Conservation (phyloP, 2,888 invertebrate genomes). For the Elegia similella region DNA sequence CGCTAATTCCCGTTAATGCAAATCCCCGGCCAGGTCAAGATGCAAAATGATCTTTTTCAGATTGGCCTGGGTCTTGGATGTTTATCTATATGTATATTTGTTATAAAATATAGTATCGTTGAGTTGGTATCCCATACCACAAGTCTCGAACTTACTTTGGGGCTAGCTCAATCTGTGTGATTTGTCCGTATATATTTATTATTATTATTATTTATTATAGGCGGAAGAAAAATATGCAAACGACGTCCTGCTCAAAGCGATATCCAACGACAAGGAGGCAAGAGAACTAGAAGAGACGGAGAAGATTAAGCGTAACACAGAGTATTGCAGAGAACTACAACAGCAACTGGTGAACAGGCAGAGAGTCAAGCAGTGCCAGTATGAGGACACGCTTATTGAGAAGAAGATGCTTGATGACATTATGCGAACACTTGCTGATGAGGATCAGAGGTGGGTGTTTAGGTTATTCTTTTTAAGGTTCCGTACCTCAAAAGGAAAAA, state of each 20-base stretch:
- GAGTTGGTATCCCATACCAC: too few species aligned
- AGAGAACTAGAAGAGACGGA: constrained; percentile 44
- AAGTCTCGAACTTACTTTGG: too few species aligned
- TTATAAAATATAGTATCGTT: too few species aligned
- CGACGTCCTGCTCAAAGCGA: constrained; percentile 52
- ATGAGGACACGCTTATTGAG: constrained; percentile 82
- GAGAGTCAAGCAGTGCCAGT: constrained; percentile 71
- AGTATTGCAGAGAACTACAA: constrained; percentile 79
- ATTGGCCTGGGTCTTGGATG: too few species aligned
- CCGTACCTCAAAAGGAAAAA: too few species aligned
- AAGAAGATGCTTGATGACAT: constrained; percentile 84
- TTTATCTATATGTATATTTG: too few species aligned
- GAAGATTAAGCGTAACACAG: constrained; percentile 42
- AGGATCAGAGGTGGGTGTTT: constrained; percentile 83
- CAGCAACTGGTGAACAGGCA: constrained; percentile 81
- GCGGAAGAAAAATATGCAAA: constrained; percentile 58
- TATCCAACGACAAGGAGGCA: constrained; percentile 62
- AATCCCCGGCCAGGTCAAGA: too few species aligned
- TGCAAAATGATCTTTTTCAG: too few species aligned
- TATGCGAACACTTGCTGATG: constrained; percentile 81
- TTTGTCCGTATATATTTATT: too few species aligned
- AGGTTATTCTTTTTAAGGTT: too few species aligned
- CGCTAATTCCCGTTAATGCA: too few species aligned
- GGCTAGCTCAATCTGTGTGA: too few species aligned
- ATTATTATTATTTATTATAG: constrained; percentile 33